phyloP scores from a whole-genome alignment of 2,888 invertebrate species.

The Nysson spinosus region DNA sequence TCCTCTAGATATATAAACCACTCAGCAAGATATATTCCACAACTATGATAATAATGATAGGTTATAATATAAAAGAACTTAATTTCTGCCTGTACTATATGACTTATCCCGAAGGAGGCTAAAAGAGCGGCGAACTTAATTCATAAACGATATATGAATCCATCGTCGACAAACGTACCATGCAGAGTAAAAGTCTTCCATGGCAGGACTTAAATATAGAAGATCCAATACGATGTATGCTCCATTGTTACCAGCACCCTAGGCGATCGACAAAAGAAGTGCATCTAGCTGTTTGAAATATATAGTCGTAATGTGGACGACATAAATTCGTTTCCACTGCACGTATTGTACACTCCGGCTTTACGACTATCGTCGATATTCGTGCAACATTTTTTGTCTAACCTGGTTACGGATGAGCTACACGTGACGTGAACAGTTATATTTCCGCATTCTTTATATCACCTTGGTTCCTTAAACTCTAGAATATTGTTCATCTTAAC shows the following conservation, averaged over 20 bases:
- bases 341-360: slow-evolving; percentile 54
- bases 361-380: slow-evolving; percentile 40
- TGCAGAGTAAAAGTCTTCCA: slow-evolving; percentile 6
- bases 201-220: slow-evolving; percentile 8
- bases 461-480: too few relatives aligned
- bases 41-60: too few relatives aligned
- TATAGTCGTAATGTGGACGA: slow-evolving; percentile 24
- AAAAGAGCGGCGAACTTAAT: too few relatives aligned
- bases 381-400: slow-evolving; percentile 27
- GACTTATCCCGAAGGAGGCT: too few relatives aligned
- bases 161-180: slow-evolving; percentile 30
- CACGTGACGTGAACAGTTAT: too few relatives aligned
- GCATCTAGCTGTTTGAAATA: slow-evolving; percentile 32
- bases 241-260: slow-evolving; percentile 20
- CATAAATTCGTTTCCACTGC: slow-evolving; percentile 49
- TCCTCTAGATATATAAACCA: too few relatives aligned
- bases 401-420: slow-evolving; percentile 39
- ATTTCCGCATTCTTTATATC: too few relatives aligned
- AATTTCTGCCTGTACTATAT: too few relatives aligned
- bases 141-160: neutral
- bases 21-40: too few relatives aligned
- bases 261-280: slow-evolving; percentile 31
- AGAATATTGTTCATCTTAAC: too few relatives aligned
- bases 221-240: slow-evolving; percentile 1
- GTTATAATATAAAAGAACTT: too few relatives aligned